Percentiles rank a stretch among this genome's conserved stretches.
Conservation (phyloP, 2,888 invertebrate genomes). For the Drosophila peninsularis region DNA sequence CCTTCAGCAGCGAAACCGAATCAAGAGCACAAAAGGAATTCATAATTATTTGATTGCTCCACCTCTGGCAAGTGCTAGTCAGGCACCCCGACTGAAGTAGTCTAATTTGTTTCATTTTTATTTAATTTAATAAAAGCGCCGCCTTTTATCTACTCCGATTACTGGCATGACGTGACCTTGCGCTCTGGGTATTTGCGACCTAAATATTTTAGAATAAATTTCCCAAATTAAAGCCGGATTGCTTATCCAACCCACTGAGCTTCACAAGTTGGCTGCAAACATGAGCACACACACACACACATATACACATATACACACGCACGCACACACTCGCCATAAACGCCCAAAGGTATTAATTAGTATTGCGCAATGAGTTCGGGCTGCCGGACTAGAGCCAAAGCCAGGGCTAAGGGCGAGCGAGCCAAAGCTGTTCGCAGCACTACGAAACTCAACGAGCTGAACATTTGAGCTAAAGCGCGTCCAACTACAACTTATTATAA, state of each 20-base stretch:
- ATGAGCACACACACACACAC: conserved; percentile 40
- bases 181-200: conserved; percentile 54
- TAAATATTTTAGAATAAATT: conserved; percentile 76
- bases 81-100: background rate
- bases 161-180: conserved; percentile 47
- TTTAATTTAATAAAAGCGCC: conserved; percentile 12
- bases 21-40: background rate
- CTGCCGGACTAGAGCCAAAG: background rate
- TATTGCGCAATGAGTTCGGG: conserved; percentile 47
- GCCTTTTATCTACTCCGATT: conserved; percentile 37
- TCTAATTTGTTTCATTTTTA: background rate
- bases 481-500: conserved; percentile 63
- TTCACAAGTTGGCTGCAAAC: conserved; percentile 67
- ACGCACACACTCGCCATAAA: conserved; percentile 19
- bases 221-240: conserved; percentile 75
- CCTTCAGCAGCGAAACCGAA: background rate
- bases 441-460: conserved; percentile 33
- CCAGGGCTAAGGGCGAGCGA: conserved; percentile 4
- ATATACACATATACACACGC: conserved; percentile 21
- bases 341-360: conserved; percentile 76
- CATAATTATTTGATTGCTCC: background rate
- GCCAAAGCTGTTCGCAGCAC: conserved; percentile 11
- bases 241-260: conserved; percentile 76
- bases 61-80: background rate
- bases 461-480: conserved; percentile 30